Percentiles rank a stretch among this genome's conserved stretches.
Conservation (phyloP, 2,113 vertebrate species). For the Brachionichthys hirsutus region DNA sequence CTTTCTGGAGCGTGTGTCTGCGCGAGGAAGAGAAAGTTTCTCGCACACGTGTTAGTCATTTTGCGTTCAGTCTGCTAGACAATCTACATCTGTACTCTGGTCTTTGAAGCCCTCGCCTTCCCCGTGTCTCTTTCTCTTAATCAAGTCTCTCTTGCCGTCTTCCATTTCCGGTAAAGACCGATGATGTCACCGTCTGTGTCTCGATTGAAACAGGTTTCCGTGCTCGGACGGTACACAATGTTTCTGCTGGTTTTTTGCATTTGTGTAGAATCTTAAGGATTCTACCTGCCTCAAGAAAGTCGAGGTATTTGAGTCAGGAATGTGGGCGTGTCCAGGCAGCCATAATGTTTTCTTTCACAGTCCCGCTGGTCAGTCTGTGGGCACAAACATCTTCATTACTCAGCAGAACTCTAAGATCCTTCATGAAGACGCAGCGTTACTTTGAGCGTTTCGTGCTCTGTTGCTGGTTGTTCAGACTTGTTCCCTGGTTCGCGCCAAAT, state of each 20-base stretch:
- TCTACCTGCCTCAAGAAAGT: constrained; percentile 39
- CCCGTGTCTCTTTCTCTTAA: constrained; percentile 40
- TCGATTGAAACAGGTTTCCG: constrained; percentile 59
- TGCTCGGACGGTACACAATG: constrained; percentile 41
- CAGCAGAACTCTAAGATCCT: constrained; percentile 61
- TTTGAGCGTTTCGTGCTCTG: constrained; percentile 14
- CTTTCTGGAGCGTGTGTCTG: constrained; percentile 3
- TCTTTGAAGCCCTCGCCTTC: constrained; percentile 76
- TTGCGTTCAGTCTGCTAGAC: constrained; percentile 72
- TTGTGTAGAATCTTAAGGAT: constrained; percentile 44
- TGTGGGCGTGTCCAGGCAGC: constrained; percentile 25
- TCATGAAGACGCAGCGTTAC: constrained; percentile 17
- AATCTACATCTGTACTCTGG: constrained; percentile 82
- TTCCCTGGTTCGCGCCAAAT: constrained; percentile 17
- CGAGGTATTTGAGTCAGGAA: constrained; percentile 47
- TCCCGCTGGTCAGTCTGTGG: constrained; percentile 45
- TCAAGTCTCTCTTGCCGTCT: constrained; percentile 39
- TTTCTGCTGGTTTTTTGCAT: constrained; percentile 46
- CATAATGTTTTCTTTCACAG: constrained; percentile 46
- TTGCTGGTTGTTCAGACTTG: background rate
- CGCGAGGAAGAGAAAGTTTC: constrained; percentile 51
- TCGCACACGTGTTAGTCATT: constrained; percentile 82
- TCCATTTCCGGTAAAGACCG: constrained; percentile 47
- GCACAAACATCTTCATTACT: constrained; percentile 52
- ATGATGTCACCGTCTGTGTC: constrained; percentile 43